Evolutionary conservation across 2,113 vertebrate genomes (phyloP), one percentile per base, ranked within the genome.

Genomic region (Dolichotis patagonum): DNA sequence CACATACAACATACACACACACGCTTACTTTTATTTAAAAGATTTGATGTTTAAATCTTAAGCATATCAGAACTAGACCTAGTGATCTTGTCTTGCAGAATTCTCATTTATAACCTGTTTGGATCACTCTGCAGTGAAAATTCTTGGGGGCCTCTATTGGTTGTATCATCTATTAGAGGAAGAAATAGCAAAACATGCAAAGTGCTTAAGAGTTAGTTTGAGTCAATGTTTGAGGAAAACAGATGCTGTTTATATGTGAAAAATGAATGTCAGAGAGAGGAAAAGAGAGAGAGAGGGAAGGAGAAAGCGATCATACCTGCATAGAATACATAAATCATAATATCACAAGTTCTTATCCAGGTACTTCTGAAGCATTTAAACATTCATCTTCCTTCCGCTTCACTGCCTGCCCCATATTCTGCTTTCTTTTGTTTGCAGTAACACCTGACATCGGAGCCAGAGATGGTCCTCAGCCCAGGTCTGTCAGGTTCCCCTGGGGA

Each of bases 361-460:
- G 3, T 56, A 77, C 58, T 83, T 56, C 1, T 9, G 28, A 22
- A 6, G 1, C 43, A 26, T 26, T 43, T 32, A 26, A 88, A 52
- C 1, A 11, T 8, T 3, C 26, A 12, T 83, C 22, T 84, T 67
- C 2, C 20, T n/a, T 88, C 24, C 17, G 38, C 32, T 12, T 41
- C 43, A 17, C 2, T 4, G 32, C 7, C 9, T 1, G 2, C 19
- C 17, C 1, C 1, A 14, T 43, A 54, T n/a, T 85, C 12, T 43
- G 5, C 5, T 94, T 92, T 83, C n/a, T 85, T 56, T 92, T 85
- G 60, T 52, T 11, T 87, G 17, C 28, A 89, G 63, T 60, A 92
- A 93, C 65, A 94, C n/a, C 92, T 86, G 80, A 94, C 4, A 63
- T 90, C 26, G 43, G 43, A 88, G 52, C 88, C n/a, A 81, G 81